phyloP scores from a whole-genome alignment of 1,140 invertebrate species.

The Drosophila pandora region DNA sequence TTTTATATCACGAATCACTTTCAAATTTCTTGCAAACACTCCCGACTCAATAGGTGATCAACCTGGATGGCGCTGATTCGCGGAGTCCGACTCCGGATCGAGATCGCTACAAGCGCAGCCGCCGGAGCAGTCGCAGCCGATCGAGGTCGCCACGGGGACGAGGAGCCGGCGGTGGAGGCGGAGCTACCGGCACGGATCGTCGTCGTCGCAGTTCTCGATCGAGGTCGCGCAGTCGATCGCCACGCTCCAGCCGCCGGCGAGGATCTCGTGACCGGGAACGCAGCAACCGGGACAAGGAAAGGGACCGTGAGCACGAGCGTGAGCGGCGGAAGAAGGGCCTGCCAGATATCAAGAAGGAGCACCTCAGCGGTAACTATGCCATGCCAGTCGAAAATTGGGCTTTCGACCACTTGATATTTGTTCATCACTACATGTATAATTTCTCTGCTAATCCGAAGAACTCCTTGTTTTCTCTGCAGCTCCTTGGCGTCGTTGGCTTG shows the following conservation, averaged over 20 bases:
- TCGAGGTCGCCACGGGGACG: constrained; percentile 84
- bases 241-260: constrained; percentile 84
- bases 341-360: constrained; percentile 93
- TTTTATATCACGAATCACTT: constrained; percentile 70
- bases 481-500: constrained; percentile 77
- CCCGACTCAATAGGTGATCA: constrained; percentile 84
- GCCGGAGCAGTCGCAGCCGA: constrained; percentile 84
- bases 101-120: constrained; percentile 83
- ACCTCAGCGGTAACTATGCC: constrained; percentile 89
- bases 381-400: background rate
- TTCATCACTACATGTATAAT: background rate
- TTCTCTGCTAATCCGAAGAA: constrained; percentile 37
- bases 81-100: constrained; percentile 86
- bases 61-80: constrained; percentile 85
- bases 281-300: constrained; percentile 88
- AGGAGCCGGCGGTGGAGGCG: constrained; percentile 55
- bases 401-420: background rate
- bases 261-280: constrained; percentile 85
- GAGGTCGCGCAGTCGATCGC: constrained; percentile 83
- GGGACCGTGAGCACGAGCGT: constrained; percentile 91
- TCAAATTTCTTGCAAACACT: constrained; percentile 75
- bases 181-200: constrained; percentile 63
- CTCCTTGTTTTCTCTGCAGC: constrained; percentile 49
- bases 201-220: constrained; percentile 81
- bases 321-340: constrained; percentile 94